phyloP scores from a whole-genome alignment of 2,113 vertebrate species.

The Hypocryptadius cinnamomeus region DNA sequence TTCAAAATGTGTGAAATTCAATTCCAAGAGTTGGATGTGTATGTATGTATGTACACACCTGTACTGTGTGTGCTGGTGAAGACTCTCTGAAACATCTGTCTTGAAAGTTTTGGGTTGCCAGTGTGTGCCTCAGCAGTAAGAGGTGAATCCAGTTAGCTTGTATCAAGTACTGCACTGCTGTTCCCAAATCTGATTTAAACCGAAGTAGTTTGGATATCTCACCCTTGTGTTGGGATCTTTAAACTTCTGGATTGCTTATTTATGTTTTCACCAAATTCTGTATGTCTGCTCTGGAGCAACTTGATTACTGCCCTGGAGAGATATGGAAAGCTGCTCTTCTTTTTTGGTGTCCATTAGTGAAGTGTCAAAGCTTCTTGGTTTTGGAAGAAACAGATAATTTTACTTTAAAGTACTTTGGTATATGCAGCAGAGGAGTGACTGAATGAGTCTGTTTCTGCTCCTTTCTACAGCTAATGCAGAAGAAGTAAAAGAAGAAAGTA shows the following conservation, averaged over 20 bases:
- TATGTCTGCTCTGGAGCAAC: background rate
- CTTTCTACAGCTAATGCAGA: background rate
- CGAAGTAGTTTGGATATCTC: background rate
- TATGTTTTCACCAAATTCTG: background rate
- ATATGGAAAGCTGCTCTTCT: background rate
- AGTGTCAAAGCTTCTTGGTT: background rate
- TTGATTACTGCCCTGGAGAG: background rate
- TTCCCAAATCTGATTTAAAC: background rate
- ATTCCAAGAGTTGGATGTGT: fast-evolving
- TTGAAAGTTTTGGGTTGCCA: background rate
- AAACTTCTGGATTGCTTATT: background rate
- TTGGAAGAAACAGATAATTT: background rate
- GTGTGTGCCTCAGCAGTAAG: background rate
- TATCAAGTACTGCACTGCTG: background rate
- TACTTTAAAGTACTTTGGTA: background rate
- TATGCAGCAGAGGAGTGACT: background rate
- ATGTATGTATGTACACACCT: background rate
- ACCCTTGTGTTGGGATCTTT: background rate
- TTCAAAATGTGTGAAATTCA: background rate
- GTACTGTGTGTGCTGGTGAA: background rate
- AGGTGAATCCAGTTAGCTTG: background rate
- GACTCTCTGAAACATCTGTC: background rate
- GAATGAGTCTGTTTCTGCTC: background rate
- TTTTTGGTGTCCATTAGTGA: background rate
- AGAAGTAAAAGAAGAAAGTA: background rate